A percentile compares a stretch with the other conserved stretches of the same genome.
Evolutionary conservation across 2,888 invertebrate species (phyloP).

Genomic region (Helicoverpa assulta): DNA sequence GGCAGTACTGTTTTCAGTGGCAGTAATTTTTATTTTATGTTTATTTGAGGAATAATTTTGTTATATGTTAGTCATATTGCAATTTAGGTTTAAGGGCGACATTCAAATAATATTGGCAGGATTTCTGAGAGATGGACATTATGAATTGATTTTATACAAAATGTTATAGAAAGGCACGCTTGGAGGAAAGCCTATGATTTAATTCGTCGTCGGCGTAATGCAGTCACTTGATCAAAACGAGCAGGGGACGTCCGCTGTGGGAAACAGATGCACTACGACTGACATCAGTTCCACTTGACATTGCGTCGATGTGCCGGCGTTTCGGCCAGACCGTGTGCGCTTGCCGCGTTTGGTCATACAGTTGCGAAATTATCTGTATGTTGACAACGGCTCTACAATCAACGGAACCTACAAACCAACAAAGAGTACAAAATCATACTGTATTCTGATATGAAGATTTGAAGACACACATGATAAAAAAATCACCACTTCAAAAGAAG

Average conservation of each 20-base stretch:
- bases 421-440: constrained; percentile 38
- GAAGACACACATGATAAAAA: constrained; percentile 38
- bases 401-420: constrained; percentile 40
- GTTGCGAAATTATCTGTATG: constrained; percentile 58
- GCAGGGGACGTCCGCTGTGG: constrained; percentile 72
- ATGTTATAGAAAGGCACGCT: constrained; percentile 90
- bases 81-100: constrained; percentile 76
- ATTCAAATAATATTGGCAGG: constrained; percentile 70
- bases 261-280: constrained; percentile 68
- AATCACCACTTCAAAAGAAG: constrained; percentile 28
- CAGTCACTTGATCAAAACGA: constrained; percentile 78
- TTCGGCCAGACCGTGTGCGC: constrained; percentile 49
- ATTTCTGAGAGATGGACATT: constrained; percentile 65
- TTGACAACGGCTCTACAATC: constrained; percentile 56
- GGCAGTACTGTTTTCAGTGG: constrained; percentile 72
- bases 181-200: constrained; percentile 89
- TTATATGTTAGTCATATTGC: constrained; percentile 71
- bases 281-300: constrained; percentile 67
- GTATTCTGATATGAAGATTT: constrained; percentile 44
- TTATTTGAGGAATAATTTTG: constrained; percentile 74
- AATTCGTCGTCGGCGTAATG: constrained; percentile 85
- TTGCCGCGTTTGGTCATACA: constrained; percentile 50
- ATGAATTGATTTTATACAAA: constrained; percentile 86
- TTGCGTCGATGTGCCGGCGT: constrained; percentile 62
- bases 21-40: constrained; percentile 64